Percentiles rank a stretch among this genome's conserved stretches.
Evolutionary conservation across 2,113 vertebrate species (phyloP).

Genomic region (Lophius piscatorius): DNA sequence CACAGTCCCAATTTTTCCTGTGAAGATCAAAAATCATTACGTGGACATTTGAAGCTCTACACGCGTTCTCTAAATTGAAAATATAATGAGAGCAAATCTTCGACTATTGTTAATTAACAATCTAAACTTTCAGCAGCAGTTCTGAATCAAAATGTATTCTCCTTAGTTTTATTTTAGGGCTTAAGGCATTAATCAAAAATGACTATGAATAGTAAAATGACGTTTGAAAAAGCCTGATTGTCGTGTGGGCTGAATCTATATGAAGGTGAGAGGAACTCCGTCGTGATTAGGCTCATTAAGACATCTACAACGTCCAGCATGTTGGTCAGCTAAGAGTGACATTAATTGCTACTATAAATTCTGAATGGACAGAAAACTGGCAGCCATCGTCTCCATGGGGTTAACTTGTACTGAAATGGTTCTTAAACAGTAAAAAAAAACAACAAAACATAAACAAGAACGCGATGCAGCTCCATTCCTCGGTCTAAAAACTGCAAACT

Average conservation of each 20-base stretch:
- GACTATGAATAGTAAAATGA: constrained; percentile 4
- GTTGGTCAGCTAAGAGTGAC: constrained; percentile 10
- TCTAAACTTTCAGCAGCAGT: neutral
- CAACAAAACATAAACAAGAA: constrained; percentile 28
- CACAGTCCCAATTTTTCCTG: constrained; percentile 3
- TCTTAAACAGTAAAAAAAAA: constrained; percentile 44
- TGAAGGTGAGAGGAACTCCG: constrained; percentile 2
- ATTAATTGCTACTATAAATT: constrained; percentile 41
- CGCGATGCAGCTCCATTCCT: constrained; percentile 19
- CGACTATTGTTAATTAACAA: constrained; percentile 27
- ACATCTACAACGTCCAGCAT: constrained; percentile 26
- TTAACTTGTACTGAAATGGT: constrained; percentile 36
- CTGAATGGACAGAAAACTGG: constrained; percentile 32
- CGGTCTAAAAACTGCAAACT: constrained; percentile 58
- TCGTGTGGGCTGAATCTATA: constrained; percentile 11
- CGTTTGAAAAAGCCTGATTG: constrained; percentile 4
- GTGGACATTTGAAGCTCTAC: neutral
- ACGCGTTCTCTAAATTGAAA: constrained; percentile 9
- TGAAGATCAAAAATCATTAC: constrained; percentile 14
- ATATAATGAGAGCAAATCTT: constrained; percentile 15
- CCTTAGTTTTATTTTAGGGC: neutral
- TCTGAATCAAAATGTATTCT: constrained; percentile 4
- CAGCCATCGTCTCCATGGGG: constrained; percentile 30
- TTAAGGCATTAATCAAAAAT: too few species aligned
- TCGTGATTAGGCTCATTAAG: constrained; percentile 22